These are phyloP conservation scores for Prochilodus magdalenae DNA, from an alignment of 2,113 vertebrate species.

Conservation along the genomic window DNA sequence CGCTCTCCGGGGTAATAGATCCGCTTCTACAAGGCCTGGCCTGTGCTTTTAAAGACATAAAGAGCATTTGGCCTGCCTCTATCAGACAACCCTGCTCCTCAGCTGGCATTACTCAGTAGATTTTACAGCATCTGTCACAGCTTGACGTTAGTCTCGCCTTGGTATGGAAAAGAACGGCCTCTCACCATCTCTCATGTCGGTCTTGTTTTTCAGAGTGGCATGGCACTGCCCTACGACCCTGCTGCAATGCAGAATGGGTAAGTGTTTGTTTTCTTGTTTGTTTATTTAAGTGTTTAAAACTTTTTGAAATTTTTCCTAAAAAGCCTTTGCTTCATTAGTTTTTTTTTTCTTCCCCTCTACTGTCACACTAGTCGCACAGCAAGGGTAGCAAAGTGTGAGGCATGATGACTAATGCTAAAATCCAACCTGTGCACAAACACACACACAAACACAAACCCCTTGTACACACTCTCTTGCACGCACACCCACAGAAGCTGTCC, in stretches of 20 bases:
- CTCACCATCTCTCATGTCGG: constrained; percentile 43
- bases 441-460: neutral
- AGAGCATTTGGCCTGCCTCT: constrained; percentile 40
- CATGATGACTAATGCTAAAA: constrained; percentile 39
- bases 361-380: constrained; percentile 7
- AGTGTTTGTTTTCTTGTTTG: constrained; percentile 37
- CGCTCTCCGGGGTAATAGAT: constrained; percentile 50
- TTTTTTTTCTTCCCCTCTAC: neutral
- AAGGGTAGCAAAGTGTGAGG: constrained; percentile 23
- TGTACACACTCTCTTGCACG: constrained; percentile 10
- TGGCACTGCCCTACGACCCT: constrained; percentile 97
- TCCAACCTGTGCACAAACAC: constrained; percentile 19
- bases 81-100: constrained; percentile 45
- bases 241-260: constrained; percentile 98
- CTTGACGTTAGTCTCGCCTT: constrained; percentile 1
- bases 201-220: constrained; percentile 85
- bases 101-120: constrained; percentile 45
- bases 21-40: constrained; percentile 49
- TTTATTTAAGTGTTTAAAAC: constrained; percentile 36
- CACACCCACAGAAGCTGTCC: constrained; percentile 45
- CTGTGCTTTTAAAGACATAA: constrained; percentile 57
- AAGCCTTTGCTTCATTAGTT: constrained; percentile 31
- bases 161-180: neutral
- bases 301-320: neutral
- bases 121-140: constrained; percentile 49